These are phyloP conservation scores for Champsocephalus gunnari DNA, from an alignment of 2,797 vertebrate species.

Conservation along the genomic window DNA sequence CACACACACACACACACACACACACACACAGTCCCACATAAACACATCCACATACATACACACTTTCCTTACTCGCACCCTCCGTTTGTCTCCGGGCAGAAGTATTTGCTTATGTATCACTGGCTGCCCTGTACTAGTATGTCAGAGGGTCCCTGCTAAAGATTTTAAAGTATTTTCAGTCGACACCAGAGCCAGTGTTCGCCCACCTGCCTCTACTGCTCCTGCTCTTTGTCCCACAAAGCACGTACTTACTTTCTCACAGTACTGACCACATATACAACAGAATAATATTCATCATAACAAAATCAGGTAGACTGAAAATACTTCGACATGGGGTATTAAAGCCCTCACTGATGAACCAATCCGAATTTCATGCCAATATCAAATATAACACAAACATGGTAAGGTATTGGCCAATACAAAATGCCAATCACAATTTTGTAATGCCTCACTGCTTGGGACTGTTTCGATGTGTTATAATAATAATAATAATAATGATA, in stretches of 20 bases:
- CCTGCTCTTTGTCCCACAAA: slow-evolving; percentile 24
- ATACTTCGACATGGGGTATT: neutral
- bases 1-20: too few relatives aligned
- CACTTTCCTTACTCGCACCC: slow-evolving; percentile 19
- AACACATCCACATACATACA: slow-evolving; percentile 17
- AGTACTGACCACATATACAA: slow-evolving; percentile 12
- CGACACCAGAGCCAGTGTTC: slow-evolving; percentile 63
- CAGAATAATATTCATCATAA: neutral
- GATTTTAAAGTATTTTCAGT: slow-evolving; percentile 57
- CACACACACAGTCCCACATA: too few relatives aligned
- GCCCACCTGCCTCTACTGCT: slow-evolving; percentile 50
- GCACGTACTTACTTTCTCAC: neutral
- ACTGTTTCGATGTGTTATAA: neutral
- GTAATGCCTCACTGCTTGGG: neutral
- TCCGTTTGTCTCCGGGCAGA: slow-evolving; percentile 76
- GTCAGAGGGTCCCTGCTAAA: slow-evolving; percentile 45
- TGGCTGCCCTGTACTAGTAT: slow-evolving; percentile 33
- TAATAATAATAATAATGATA: too few relatives aligned
- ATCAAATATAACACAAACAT: neutral
- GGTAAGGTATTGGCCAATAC: neutral
- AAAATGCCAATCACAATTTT: neutral
- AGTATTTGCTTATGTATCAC: slow-evolving; percentile 55
- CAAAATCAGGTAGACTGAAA: neutral
- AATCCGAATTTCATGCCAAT: neutral
- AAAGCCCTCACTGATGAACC: neutral